Evolutionary conservation across 1,140 invertebrate genomes (phyloP), one percentile per base, ranked within the genome.

Genomic region (Drosophila lacertosa): DNA sequence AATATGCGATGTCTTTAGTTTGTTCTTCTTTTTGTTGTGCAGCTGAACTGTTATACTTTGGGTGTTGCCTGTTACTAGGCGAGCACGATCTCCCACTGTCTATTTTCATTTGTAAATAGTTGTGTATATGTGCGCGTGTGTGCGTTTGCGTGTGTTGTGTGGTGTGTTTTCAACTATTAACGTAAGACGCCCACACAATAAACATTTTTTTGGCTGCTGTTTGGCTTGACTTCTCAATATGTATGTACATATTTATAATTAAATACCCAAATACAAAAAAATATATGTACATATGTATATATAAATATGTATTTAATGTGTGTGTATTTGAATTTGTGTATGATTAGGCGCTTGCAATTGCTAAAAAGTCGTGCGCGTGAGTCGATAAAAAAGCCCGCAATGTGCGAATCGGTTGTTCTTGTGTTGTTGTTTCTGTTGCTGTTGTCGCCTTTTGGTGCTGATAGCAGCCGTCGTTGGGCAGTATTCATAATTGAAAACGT

Each of bases 101-200:
- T 72, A 40, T 65, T 50, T 32, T 53, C 50, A 54, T 54, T 22
- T 40, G 20, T 40, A 26, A 22, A 54, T 40, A 40, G 33, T 53
- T 53, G 16, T 33, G 7, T 26, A 7, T 26, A 7, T 4, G 24
- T 13, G 10, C 5, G 54, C 45, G 10, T 37, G 3, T 37, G 33
- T 42, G 22, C 29, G 24, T 47, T 37, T 40, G 24, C 42, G 35
- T 57, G n/a, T 59, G 9, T 58, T n/a, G n/a, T n/a, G n/a, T n/a
- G n/a, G 18, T 53, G n/a, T 53, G 11, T 50, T 29, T 18, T 29
- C 37, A 63, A 73, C 65, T 72, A 73, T 73, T 69, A 68, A 69
- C 58, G 11, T 39, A 60, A 69, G 53, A 80, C 71, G 71, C 77
- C 77, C 77, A 71, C 76, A 65, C 40, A 35, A 64, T 57, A 42